phyloP scores from a whole-genome alignment of 2,888 invertebrate genomes.

The Therioaphis trifolii region DNA sequence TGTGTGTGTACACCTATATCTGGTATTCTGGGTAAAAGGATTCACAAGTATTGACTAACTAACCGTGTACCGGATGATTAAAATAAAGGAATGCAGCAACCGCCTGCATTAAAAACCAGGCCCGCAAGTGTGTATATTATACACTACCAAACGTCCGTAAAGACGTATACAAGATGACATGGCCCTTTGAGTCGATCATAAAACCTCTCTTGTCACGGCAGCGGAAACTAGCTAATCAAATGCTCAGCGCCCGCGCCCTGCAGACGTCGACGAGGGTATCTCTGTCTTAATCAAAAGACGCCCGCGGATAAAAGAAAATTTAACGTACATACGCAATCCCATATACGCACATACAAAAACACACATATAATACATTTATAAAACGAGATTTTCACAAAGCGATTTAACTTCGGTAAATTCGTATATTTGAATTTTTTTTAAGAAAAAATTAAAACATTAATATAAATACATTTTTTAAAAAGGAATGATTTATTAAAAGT shows the following conservation, averaged over 20 bases:
- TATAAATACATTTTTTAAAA: too few relatives aligned
- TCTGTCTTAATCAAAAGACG: constrained; percentile 17
- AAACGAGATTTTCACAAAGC: too few relatives aligned
- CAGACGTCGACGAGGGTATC: neutral
- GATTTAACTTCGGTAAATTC: too few relatives aligned
- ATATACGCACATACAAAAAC: neutral
- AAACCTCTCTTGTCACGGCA: neutral
- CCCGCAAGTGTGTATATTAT: neutral
- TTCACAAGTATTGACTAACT: neutral
- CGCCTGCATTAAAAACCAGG: neutral
- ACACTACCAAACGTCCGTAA: neutral
- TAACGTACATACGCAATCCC: too few relatives aligned
- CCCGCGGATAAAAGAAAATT: constrained; percentile 13
- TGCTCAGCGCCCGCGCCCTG: neutral
- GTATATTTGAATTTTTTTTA: too few relatives aligned
- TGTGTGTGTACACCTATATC: neutral
- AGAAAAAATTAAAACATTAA: too few relatives aligned
- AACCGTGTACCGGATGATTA: neutral
- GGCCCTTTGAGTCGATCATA: neutral
- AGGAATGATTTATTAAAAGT: too few relatives aligned
- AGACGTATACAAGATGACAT: neutral
- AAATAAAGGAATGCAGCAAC: neutral
- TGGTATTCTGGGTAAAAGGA: neutral
- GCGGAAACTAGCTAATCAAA: constrained; percentile 32
- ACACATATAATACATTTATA: neutral